phyloP scores from a whole-genome alignment of 2,113 vertebrate species.

The Bos indicus region DNA sequence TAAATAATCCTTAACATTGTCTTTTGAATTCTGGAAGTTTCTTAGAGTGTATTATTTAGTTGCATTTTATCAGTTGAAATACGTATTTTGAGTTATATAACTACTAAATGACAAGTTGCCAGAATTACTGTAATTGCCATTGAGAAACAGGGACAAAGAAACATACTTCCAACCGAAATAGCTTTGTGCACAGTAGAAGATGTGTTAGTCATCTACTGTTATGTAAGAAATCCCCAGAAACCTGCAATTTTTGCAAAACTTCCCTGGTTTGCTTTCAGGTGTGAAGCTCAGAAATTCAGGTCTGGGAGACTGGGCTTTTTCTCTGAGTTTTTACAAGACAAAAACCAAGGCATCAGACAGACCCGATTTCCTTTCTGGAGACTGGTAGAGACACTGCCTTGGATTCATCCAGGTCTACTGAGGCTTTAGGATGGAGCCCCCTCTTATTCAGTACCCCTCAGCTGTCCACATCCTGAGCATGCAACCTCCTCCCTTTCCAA shows the following conservation, averaged over 20 bases:
- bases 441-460: neutral
- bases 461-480: too few species aligned
- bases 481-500: neutral
- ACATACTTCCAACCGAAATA: neutral
- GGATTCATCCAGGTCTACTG: neutral
- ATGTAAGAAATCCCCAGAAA: neutral
- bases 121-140: neutral
- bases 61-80: neutral
- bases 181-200: neutral
- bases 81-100: neutral
- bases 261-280: neutral
- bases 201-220: neutral
- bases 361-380: neutral
- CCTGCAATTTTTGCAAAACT: neutral
- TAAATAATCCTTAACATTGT: neutral
- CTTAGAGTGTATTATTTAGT: neutral
- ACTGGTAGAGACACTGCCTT: neutral
- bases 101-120: neutral
- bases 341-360: neutral
- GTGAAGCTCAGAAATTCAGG: neutral
- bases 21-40: neutral
- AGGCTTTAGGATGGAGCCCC: neutral
- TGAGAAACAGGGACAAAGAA: neutral
- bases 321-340: neutral
- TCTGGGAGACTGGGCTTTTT: neutral